Percentiles rank a stretch among this genome's conserved stretches.
phyloP scores from a whole-genome alignment of 2,888 invertebrate genomes.

The Metallyticus violacea region DNA sequence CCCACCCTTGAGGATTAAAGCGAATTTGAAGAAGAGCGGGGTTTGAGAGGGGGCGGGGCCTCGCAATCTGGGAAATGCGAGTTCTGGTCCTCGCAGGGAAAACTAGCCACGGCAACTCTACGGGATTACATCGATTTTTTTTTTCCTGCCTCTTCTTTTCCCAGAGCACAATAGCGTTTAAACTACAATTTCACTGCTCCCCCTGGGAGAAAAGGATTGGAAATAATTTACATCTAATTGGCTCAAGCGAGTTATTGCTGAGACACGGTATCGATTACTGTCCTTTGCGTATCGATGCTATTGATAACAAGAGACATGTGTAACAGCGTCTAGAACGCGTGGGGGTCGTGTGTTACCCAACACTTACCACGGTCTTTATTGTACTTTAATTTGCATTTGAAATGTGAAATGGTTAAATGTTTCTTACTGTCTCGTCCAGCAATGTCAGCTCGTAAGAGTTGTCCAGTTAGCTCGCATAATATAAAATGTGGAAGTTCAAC shows the following conservation, averaged over 20 bases:
- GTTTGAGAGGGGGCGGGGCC: no score
- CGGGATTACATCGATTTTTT: not conserved
- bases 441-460: no score
- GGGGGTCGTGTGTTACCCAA: no score
- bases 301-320: not conserved
- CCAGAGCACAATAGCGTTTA: not conserved
- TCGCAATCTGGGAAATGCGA: not conserved
- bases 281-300: not conserved
- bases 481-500: no score
- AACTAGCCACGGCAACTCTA: not conserved
- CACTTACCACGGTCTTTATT: no score
- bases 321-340: no score
- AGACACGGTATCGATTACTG: not conserved
- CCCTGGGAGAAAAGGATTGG: not conserved
- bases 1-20: not conserved
- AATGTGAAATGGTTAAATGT: no score
- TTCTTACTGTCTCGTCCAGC: no score
- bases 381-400: no score
- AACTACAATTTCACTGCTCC: not conserved
- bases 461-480: no score
- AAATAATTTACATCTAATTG: not conserved
- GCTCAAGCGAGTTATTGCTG: not conserved
- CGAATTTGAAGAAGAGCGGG: not conserved
- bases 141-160: not conserved
- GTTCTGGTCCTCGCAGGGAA: no score